These are phyloP conservation scores for Lordiphosa collinella DNA, from an alignment of 1,140 invertebrate species.

Conservation along the genomic window DNA sequence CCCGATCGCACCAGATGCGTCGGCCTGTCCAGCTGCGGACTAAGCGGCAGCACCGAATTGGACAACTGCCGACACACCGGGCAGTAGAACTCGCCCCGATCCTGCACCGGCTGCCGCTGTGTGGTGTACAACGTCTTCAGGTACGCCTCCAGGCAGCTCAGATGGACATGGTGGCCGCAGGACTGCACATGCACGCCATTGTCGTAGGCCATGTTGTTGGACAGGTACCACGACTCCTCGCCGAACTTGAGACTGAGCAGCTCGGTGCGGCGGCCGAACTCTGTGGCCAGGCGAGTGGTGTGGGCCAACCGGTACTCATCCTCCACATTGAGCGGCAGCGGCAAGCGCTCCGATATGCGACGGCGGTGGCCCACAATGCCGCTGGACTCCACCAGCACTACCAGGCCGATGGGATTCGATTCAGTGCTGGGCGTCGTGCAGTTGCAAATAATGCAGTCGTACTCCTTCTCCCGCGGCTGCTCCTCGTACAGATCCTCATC, in stretches of 20 bases:
- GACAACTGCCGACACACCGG: constrained; percentile 96
- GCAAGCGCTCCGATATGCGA: constrained; percentile 59
- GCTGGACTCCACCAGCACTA: constrained; percentile 86
- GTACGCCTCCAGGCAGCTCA: constrained; percentile 95
- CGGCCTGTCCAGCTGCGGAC: constrained; percentile 87
- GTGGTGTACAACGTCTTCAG: constrained; percentile 88
- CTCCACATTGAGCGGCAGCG: constrained; percentile 57
- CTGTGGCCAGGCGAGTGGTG: constrained; percentile 57
- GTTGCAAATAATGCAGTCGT: constrained; percentile 98
- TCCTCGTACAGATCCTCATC: constrained; percentile 85
- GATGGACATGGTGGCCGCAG: constrained; percentile 96
- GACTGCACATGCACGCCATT: constrained; percentile 97
- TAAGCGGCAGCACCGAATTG: constrained; percentile 94
- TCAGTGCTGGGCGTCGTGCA: constrained; percentile 91
- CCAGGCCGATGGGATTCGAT: constrained; percentile 93
- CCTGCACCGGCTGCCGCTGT: constrained; percentile 87
- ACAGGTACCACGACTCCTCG: constrained; percentile 88
- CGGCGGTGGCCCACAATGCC: constrained; percentile 79
- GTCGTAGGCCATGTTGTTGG: constrained; percentile 94
- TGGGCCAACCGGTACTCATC: constrained; percentile 59
- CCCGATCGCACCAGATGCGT: constrained; percentile 84
- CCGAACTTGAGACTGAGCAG: constrained; percentile 70
- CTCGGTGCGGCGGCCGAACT: constrained; percentile 67
- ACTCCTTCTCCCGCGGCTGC: constrained; percentile 86
- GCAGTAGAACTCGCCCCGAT: constrained; percentile 95